These are phyloP conservation scores for Drosophila siamana DNA, from an alignment of 2,888 invertebrate genomes.

Conservation along the genomic window DNA sequence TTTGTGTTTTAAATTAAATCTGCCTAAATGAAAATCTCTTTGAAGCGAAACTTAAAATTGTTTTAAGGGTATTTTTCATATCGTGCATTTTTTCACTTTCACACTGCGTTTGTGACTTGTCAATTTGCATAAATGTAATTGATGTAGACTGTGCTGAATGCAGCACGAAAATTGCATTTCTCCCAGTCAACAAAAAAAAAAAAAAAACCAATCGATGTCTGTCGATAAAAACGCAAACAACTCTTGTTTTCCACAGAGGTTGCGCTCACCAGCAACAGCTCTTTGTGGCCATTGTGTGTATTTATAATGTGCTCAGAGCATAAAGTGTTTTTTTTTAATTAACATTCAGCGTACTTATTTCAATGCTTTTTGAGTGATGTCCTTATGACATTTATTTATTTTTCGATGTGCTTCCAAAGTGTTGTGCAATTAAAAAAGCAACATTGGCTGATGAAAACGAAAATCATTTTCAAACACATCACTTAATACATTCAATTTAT, in stretches of 20 bases:
- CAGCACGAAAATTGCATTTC: constrained; percentile 22
- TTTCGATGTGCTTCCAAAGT: background rate
- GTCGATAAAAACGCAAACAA: constrained; percentile 11
- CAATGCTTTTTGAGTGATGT: constrained; percentile 2
- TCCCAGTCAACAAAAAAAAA: constrained; percentile 7
- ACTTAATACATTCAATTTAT: background rate
- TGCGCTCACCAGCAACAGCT: background rate
- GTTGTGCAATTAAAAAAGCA: background rate
- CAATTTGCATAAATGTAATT: constrained; percentile 25
- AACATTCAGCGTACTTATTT: constrained; percentile 17
- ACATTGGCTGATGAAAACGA: background rate
- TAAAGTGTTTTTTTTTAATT: constrained; percentile 30
- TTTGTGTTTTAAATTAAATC: too few species aligned
- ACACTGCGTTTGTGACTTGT: background rate
- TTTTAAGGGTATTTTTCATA: background rate
- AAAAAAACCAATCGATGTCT: constrained; percentile 21
- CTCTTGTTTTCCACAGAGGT: constrained; percentile 18
- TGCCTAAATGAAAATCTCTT: too few species aligned
- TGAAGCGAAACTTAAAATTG: background rate
- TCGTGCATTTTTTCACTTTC: background rate
- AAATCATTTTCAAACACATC: background rate
- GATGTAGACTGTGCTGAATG: constrained; percentile 21
- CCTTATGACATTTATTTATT: constrained; percentile 14
- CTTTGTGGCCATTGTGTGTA: background rate
- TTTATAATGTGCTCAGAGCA: constrained; percentile 5